Conservation (phyloP, 2,888 invertebrate genomes). For the Nysson spinosus region DNA sequence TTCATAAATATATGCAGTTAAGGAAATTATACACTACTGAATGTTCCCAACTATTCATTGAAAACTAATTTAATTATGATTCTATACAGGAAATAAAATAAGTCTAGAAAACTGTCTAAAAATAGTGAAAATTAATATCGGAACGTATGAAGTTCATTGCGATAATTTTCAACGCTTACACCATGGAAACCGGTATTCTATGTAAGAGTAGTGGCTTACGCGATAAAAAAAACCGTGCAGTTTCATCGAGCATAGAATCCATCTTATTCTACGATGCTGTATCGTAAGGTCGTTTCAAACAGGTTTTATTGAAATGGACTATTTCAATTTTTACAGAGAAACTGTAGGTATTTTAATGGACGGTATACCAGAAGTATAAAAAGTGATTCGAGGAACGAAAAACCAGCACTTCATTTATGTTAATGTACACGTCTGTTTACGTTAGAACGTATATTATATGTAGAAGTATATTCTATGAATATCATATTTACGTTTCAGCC, state of each 20-base stretch:
- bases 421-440: too few species aligned
- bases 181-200: conserved; percentile 44
- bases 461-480: too few species aligned
- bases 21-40: too few species aligned
- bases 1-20: too few species aligned
- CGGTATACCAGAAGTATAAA: conserved; percentile 21
- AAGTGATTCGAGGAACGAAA: conserved; percentile 7
- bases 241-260: conserved; percentile 51
- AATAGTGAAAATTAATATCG: too few species aligned
- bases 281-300: conserved; percentile 49
- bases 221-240: conserved; percentile 43
- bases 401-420: too few species aligned
- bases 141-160: conserved; percentile 35
- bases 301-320: conserved; percentile 44
- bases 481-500: too few species aligned
- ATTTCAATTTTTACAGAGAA: conserved; percentile 42
- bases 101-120: too few species aligned
- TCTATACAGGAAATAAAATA: too few species aligned
- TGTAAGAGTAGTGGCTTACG: conserved; percentile 17
- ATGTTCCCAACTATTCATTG: too few species aligned
- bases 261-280: conserved; percentile 48
- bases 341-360: conserved; percentile 51
- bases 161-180: conserved; percentile 48
- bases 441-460: too few species aligned
- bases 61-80: too few species aligned